phyloP scores from a whole-genome alignment of 2,113 vertebrate species.

The Ahaetulla prasina region DNA sequence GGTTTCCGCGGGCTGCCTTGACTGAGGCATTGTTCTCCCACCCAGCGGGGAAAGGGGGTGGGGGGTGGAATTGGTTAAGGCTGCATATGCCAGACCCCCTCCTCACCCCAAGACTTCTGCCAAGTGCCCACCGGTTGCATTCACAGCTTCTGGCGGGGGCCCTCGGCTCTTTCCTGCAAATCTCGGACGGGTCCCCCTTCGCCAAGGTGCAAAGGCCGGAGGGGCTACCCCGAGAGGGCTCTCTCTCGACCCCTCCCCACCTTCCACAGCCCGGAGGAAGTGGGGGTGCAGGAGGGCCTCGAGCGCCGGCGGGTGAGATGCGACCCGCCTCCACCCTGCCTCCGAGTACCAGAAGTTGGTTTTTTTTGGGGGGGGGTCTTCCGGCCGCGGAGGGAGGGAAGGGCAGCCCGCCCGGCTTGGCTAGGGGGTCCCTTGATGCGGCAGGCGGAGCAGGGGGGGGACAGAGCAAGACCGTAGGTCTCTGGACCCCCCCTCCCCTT shows the following conservation, averaged over 20 bases:
- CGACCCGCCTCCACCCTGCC: neutral
- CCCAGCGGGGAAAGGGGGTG: neutral
- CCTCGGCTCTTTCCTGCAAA: neutral
- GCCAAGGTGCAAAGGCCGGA: neutral
- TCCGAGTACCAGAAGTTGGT: neutral
- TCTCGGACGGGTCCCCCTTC: neutral
- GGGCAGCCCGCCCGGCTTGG: neutral
- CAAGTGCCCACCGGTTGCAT: neutral
- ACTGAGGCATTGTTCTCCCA: neutral
- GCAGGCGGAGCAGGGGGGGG: neutral
- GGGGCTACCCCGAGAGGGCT: neutral
- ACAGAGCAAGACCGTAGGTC: no score
- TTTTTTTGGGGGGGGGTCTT: neutral
- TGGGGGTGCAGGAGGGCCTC: neutral
- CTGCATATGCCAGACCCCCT: no score
- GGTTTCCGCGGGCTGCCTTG: neutral
- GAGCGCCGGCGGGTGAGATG: neutral
- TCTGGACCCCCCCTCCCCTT: neutral
- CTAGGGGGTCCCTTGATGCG: no score
- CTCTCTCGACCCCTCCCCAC: neutral
- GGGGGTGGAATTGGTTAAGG: neutral
- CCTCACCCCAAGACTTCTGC: neutral
- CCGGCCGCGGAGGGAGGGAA: no score
- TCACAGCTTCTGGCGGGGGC: neutral
- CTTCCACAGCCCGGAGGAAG: neutral